phyloP scores from a whole-genome alignment of 2,113 vertebrate genomes.

The crab-eating macaque (Macaca fascicularis) region DNA sequence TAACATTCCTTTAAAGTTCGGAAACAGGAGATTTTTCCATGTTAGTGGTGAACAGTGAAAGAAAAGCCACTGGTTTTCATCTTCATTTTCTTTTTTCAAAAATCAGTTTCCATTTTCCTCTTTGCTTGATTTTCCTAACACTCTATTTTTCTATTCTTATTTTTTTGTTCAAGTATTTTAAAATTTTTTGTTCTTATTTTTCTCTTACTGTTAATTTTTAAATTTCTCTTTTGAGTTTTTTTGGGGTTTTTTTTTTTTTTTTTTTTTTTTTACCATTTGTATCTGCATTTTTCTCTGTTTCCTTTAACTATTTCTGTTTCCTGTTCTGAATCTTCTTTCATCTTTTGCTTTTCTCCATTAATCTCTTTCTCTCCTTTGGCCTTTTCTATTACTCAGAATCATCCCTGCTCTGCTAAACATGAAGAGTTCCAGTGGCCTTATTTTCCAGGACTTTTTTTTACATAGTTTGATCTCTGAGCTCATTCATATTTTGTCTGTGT shows the following conservation, averaged over 20 bases:
- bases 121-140: slow-evolving; percentile 38
- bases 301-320: slow-evolving; percentile 29
- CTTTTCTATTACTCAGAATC: slow-evolving; percentile 45
- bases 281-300: slow-evolving; percentile 43
- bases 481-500: slow-evolving; percentile 21
- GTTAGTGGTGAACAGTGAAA: slow-evolving; percentile 37
- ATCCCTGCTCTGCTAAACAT: slow-evolving; percentile 40
- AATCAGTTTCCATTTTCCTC: slow-evolving; percentile 1
- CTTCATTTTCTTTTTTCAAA: slow-evolving; percentile 48
- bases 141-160: slow-evolving; percentile 50
- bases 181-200: slow-evolving; percentile 16
- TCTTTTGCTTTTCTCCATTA: slow-evolving; percentile 51
- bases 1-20: slow-evolving; percentile 49
- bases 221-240: neutral
- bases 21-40: slow-evolving; percentile 39
- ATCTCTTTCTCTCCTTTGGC: slow-evolving; percentile 54
- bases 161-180: slow-evolving; percentile 44
- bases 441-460: slow-evolving; percentile 46
- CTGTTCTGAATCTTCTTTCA: neutral
- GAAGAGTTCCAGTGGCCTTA: slow-evolving; percentile 45
- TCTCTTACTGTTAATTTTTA: slow-evolving; percentile 35
- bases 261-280: neutral
- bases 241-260: neutral
- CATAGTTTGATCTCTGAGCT: slow-evolving; percentile 60
- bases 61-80: slow-evolving; percentile 36